Percentiles rank a stretch among this genome's conserved stretches.
These are phyloP conservation scores for Xerus inauris DNA, from an alignment of 2,113 vertebrate genomes.

Conservation along the genomic window DNA sequence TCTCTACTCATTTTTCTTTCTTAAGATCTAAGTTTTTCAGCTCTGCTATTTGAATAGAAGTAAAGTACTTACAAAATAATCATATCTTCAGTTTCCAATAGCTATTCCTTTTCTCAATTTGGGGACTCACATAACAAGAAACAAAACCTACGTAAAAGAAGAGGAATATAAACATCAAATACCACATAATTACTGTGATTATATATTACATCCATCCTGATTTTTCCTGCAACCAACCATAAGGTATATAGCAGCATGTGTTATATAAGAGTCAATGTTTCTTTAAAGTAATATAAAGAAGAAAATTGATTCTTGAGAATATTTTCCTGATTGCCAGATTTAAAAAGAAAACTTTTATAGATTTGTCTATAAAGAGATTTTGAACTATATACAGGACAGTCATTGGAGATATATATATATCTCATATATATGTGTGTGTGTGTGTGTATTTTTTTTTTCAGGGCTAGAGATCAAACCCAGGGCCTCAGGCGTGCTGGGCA, in stretches of 20 bases:
- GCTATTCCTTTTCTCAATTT: conserved; percentile 17
- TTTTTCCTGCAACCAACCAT: background rate
- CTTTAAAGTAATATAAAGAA: conserved; percentile 32
- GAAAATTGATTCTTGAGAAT: background rate
- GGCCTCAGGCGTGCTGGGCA: background rate
- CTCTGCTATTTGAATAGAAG: background rate
- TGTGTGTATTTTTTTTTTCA: background rate
- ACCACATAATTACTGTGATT: background rate
- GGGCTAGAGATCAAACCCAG: background rate
- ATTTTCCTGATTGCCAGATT: conserved; percentile 33
- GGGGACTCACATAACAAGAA: background rate
- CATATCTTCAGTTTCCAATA: background rate
- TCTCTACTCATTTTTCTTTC: background rate
- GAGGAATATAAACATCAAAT: background rate
- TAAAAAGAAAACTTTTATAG: conserved; percentile 4
- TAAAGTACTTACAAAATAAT: conserved; percentile 15
- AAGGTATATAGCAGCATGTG: conserved; percentile 30
- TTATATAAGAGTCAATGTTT: conserved; percentile 29
- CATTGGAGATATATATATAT: no score
- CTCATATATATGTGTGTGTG: no score
- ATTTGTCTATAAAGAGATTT: conserved; percentile 7
- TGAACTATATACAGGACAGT: background rate
- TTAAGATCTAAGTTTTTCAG: conserved; percentile 27
- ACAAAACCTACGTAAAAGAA: background rate
- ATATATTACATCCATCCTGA: background rate